A percentile compares a stretch with the other conserved stretches of the same genome.
phyloP scores from a whole-genome alignment of 2,113 vertebrate species.

The Protobothrops flavoviridis region DNA sequence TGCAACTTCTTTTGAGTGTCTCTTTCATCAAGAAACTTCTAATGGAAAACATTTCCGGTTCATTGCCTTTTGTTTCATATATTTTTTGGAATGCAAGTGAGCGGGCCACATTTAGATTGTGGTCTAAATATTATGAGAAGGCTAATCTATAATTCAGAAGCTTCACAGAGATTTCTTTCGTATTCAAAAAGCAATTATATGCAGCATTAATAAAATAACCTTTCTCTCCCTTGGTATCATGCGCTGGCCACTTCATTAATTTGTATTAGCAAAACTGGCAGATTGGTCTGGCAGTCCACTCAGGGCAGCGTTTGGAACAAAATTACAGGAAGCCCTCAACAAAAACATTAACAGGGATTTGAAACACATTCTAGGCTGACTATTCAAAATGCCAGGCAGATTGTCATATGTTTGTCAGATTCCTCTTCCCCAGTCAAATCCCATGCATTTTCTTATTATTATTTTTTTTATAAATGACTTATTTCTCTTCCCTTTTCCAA shows the following conservation, averaged over 20 bases:
- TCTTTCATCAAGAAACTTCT: neutral
- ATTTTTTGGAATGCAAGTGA: neutral
- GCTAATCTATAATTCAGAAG: neutral
- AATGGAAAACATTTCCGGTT: neutral
- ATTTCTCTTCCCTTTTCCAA: neutral
- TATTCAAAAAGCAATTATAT: neutral
- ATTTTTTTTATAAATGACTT: neutral
- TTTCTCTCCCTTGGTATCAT: neutral
- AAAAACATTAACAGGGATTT: neutral
- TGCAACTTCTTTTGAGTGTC: constrained; percentile 22
- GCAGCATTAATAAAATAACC: neutral
- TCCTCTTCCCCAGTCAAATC: neutral
- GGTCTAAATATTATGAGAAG: neutral
- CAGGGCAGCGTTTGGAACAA: neutral
- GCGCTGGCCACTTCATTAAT: neutral
- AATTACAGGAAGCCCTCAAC: neutral
- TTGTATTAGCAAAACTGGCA: neutral
- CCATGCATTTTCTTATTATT: neutral
- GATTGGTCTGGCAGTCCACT: neutral
- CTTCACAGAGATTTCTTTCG: neutral
- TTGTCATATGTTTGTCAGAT: neutral
- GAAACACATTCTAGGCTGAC: neutral
- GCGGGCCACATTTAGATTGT: neutral
- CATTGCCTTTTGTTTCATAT: neutral
- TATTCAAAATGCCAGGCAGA: neutral